Percentiles rank a stretch among this genome's conserved stretches.
These are phyloP conservation scores for Isurus oxyrinchus DNA, from an alignment of 2,113 vertebrate species.

Conservation along the genomic window DNA sequence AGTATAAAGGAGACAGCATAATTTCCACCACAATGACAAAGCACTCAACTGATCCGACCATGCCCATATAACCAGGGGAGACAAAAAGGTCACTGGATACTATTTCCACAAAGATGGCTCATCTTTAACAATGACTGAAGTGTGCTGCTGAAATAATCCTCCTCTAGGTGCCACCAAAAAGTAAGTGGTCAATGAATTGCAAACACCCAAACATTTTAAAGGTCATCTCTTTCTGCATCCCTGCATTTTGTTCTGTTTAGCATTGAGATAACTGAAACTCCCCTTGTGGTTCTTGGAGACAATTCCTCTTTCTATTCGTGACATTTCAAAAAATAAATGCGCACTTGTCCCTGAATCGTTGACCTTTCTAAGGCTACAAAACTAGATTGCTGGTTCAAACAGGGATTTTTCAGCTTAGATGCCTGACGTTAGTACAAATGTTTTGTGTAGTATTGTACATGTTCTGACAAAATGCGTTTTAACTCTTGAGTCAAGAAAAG, in stretches of 20 bases:
- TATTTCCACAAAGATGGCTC: not conserved
- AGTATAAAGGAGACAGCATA: not conserved
- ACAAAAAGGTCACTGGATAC: not conserved
- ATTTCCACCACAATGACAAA: not conserved
- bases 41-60: not conserved
- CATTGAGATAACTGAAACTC: not conserved
- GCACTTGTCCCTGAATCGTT: not conserved
- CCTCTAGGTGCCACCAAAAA: not conserved
- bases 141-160: not conserved
- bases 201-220: not conserved
- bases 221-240: constrained; percentile 27
- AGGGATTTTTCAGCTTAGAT: not conserved
- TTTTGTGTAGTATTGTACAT: not conserved
- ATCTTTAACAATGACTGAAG: not conserved
- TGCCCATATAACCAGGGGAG: not conserved
- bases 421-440: not conserved
- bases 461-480: not conserved
- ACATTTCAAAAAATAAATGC: constrained; percentile 29
- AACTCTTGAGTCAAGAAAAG: not conserved
- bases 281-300: not conserved
- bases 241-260: constrained; percentile 6
- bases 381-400: not conserved
- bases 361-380: not conserved
- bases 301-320: not conserved
- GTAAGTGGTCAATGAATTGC: not conserved